Conservation (phyloP, 30 jellyfish, hydroid and myxozoan genomes). For the Pseudorhiza aurosa region DNA sequence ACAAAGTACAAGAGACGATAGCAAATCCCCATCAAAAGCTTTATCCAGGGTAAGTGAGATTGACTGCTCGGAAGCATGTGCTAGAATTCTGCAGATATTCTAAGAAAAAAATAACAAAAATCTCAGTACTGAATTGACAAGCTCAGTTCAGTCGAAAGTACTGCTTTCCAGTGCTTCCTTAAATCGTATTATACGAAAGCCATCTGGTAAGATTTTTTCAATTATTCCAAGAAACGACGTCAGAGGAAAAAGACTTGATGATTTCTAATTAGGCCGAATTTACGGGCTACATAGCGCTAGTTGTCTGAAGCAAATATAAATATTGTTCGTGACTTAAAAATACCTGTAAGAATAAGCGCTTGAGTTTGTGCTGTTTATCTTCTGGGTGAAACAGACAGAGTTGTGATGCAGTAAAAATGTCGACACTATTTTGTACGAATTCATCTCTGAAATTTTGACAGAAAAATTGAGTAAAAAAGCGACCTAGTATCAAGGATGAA, state of each 20-base stretch:
- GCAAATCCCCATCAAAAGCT: not conserved
- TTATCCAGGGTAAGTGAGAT: not conserved
- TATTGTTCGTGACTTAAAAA: not conserved
- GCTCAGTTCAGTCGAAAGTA: no score
- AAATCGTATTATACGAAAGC: no score
- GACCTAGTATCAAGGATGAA: no score
- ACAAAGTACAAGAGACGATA: slow-evolving; percentile 3
- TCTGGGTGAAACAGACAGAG: slow-evolving; percentile 47
- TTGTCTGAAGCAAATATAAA: no score
- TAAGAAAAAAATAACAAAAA: not conserved
- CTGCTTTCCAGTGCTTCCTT: no score
- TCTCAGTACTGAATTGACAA: no score
- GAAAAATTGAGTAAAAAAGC: no score
- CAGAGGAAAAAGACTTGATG: no score
- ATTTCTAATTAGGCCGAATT: no score
- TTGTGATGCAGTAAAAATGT: not conserved
- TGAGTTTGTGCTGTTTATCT: slow-evolving; percentile 73
- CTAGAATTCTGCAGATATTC: not conserved
- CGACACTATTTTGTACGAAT: not conserved
- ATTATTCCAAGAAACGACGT: no score
- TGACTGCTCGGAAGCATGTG: not conserved
- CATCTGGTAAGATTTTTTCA: no score
- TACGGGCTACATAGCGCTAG: no score
- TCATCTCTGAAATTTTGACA: not conserved
- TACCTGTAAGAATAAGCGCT: slow-evolving; percentile 23